phyloP scores from a whole-genome alignment of 2,888 invertebrate species.

The Tenthredo amoena region DNA sequence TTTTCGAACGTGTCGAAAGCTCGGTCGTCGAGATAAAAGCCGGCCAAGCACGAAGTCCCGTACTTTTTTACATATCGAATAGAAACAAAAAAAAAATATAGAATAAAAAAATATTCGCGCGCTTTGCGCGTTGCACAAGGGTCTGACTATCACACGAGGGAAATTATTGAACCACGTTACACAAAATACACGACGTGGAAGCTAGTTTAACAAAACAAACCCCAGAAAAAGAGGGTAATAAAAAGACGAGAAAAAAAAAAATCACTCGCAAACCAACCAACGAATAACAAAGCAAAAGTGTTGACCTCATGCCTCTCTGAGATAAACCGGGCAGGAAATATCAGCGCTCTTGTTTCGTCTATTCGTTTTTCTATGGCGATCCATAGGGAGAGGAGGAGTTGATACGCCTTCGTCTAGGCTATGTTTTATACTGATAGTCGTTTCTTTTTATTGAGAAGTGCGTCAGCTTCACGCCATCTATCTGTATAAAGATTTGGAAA shows the following conservation, averaged over 20 bases:
- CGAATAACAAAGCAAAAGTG: constrained; percentile 39
- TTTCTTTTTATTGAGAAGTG: constrained; percentile 18
- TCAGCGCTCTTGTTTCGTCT: constrained; percentile 5
- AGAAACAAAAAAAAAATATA: not conserved
- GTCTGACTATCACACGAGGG: constrained; percentile 36
- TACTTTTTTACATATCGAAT: constrained; percentile 1
- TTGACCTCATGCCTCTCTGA: constrained; percentile 6
- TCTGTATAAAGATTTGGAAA: not conserved
- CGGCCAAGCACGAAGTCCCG: constrained; percentile 20
- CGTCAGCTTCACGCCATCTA: not conserved
- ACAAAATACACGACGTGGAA: constrained; percentile 27
- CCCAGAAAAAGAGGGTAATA: not conserved
- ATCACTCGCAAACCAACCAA: constrained; percentile 1
- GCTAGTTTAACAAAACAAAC: constrained; percentile 32
- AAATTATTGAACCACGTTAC: constrained; percentile 30
- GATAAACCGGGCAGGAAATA: constrained; percentile 23
- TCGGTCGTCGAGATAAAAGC: constrained; percentile 16
- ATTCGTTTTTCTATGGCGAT: not conserved
- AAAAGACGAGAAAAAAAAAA: not conserved
- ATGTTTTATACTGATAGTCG: not conserved
- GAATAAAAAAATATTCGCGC: not conserved
- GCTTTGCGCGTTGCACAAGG: constrained; percentile 1
- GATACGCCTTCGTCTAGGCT: constrained; percentile 26
- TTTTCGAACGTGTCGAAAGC: constrained; percentile 45
- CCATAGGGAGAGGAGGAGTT: not conserved